Evolutionary conservation across 2,113 vertebrate genomes (phyloP).

Genomic region (Puntigrus tetrazona): DNA sequence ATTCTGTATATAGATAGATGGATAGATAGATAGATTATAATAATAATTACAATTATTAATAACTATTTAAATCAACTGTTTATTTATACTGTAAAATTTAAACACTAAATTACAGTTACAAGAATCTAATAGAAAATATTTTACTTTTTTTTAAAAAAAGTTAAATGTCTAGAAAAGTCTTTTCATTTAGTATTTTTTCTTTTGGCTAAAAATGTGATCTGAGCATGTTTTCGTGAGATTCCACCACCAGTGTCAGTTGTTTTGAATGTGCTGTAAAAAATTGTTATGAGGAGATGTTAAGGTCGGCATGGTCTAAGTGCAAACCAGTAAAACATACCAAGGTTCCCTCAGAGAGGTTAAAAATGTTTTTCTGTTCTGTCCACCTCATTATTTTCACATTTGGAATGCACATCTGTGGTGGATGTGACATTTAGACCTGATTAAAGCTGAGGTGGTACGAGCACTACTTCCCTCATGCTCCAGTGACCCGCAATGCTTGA

Average conservation of each 20-base stretch:
- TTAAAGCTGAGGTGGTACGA: constrained; percentile 45
- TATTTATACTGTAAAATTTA: too few relatives aligned
- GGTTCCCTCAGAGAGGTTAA: constrained; percentile 25
- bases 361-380: constrained; percentile 10
- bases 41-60: too few relatives aligned
- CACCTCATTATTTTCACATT: constrained; percentile 45
- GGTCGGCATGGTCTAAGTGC: neutral
- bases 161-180: neutral
- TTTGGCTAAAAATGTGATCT: neutral
- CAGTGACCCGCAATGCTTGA: constrained; percentile 42
- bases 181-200: neutral
- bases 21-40: too few relatives aligned
- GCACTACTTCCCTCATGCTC: constrained; percentile 13
- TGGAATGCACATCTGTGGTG: constrained; percentile 30
- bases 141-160: too few relatives aligned
- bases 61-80: too few relatives aligned
- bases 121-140: neutral
- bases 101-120: neutral
- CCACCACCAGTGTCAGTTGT: neutral
- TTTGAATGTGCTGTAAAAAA: neutral
- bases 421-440: constrained; percentile 26
- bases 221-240: neutral
- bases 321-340: constrained; percentile 24
- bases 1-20: too few relatives aligned
- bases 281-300: neutral